Base-by-base conservation (phyloP, 2,888 invertebrate genomes). In the Zaprionus obscuricornis region DNA sequence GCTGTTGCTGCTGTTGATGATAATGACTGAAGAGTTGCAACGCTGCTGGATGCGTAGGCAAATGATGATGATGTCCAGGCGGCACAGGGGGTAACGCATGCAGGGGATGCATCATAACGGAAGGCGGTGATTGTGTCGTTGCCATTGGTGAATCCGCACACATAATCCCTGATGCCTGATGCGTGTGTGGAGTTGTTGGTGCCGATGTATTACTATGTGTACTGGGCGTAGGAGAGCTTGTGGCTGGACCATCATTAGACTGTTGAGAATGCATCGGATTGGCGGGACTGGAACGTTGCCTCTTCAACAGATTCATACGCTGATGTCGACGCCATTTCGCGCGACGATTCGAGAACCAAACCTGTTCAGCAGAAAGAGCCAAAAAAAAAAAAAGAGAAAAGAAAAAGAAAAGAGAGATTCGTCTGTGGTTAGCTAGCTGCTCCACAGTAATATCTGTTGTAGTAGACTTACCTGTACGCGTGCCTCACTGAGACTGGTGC, bases 301-400 rank as follows among this genome's bases (percentile, higher is more conserved):
- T 94, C 92, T 96, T 96, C 91, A 97, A 93, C 89, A 96, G 94
- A 92, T 96, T 96, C 96, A 97, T 97, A 91, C 97, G 95, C 92
- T 97, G 97, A 91, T 97, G 97, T 89, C 97, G 96, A 91, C 97
- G 95, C 97, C 97, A 97, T 93, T 97, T 97, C 91, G 97, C 97
- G 92, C 97, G 95, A 94, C 97, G 96, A 95, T 97, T 97, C 93
- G 97, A 97, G 95, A 97, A 97, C 97, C 97, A 97, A 93, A 97
- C 97, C 97, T 97, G 43, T 2, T 0, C 4, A 3, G 1, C 93
- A 16, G 6, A 3, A 13, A 6, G 4, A 3, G 3, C 22, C 1
- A 22, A 6, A 42, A 14, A 16, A 42, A 5, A 39, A 0, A 10
- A 42, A 4, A 0, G 6, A 1, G 7, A 94, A 14, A 17, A 14